A percentile compares a stretch with the other conserved stretches of the same genome.
These are phyloP conservation scores for Balaeniceps rex DNA, from an alignment of 2,113 vertebrate species.

Conservation along the genomic window DNA sequence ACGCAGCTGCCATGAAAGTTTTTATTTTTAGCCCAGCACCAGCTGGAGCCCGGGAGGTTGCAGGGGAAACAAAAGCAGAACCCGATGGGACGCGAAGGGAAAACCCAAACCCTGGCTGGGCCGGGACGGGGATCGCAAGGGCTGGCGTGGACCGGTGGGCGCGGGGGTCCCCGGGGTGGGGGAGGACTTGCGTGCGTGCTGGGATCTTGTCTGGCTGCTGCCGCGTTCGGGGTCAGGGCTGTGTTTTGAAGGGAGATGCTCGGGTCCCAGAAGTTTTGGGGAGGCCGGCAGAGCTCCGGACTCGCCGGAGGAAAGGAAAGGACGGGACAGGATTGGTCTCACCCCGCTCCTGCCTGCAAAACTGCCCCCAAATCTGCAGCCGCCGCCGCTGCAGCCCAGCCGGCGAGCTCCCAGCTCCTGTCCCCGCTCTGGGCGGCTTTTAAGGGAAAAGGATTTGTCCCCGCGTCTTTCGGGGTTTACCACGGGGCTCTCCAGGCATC, in stretches of 20 bases:
- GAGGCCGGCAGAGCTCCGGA: too few species aligned
- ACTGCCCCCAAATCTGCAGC: neutral
- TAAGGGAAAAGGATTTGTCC: neutral
- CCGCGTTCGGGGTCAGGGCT: fast-evolving
- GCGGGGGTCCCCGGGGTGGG: fast-evolving
- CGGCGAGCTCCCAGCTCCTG: neutral
- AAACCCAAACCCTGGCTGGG: neutral
- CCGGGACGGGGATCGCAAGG: neutral
- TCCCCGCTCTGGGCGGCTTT: neutral
- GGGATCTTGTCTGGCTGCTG: neutral
- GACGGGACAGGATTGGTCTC: neutral
- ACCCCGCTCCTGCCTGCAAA: neutral
- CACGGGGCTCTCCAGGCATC: fast-evolving
- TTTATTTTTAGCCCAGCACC: conserved; percentile 14
- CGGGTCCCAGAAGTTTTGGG: neutral
- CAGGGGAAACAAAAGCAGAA: neutral
- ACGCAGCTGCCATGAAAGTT: neutral
- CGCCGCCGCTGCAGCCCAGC: neutral
- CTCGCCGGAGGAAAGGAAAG: neutral
- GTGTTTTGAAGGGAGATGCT: neutral
- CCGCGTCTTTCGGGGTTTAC: neutral
- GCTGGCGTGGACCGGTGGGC: fast-evolving
- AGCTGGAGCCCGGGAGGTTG: neutral
- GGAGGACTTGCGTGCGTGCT: fast-evolving
- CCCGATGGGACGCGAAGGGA: neutral